A percentile compares a stretch with the other conserved stretches of the same genome.
These are phyloP conservation scores for fruit fly (Drosophila melanogaster) DNA, from an alignment of 1,140 invertebrate species.

Conservation along the genomic window DNA sequence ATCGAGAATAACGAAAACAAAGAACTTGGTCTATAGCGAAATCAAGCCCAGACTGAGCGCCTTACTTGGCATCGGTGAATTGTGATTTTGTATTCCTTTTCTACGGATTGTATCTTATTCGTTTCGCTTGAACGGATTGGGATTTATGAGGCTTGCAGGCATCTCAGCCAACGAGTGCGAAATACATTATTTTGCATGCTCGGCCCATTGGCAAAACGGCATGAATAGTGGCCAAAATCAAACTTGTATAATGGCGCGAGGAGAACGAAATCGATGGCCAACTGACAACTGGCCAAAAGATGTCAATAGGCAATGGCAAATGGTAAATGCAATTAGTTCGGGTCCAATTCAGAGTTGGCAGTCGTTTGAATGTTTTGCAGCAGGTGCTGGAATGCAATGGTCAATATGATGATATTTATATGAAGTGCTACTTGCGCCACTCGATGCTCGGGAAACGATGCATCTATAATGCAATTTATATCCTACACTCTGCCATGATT, in stretches of 20 bases:
- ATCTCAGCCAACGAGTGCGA: slow-evolving; percentile 41
- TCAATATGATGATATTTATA: slow-evolving; percentile 12
- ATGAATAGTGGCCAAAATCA: slow-evolving; percentile 70
- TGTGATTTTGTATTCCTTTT: slow-evolving; percentile 25
- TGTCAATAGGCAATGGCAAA: slow-evolving; percentile 61
- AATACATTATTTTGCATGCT: slow-evolving; percentile 50
- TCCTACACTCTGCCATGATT: slow-evolving; percentile 8
- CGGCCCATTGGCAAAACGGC: slow-evolving; percentile 38
- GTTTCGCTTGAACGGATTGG: slow-evolving; percentile 43
- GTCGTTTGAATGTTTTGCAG: slow-evolving; percentile 45
- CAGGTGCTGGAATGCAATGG: slow-evolving; percentile 49
- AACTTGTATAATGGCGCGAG: slow-evolving; percentile 45
- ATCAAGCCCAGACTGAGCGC: slow-evolving; percentile 20
- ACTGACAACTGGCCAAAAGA: slow-evolving; percentile 42
- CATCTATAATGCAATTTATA: background rate
- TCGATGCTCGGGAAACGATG: background rate
- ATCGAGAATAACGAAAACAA: slow-evolving; percentile 30
- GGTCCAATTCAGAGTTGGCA: slow-evolving; percentile 72
- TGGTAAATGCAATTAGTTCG: slow-evolving; percentile 76
- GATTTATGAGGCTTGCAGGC: slow-evolving; percentile 55
- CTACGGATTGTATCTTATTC: slow-evolving; percentile 43
- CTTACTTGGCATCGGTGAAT: slow-evolving; percentile 11
- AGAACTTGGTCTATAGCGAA: slow-evolving; percentile 46
- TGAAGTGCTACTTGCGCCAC: slow-evolving; percentile 6
- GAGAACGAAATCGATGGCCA: slow-evolving; percentile 23